phyloP scores from a whole-genome alignment of 2,113 vertebrate species.

The Aptenodytes forsteri region DNA sequence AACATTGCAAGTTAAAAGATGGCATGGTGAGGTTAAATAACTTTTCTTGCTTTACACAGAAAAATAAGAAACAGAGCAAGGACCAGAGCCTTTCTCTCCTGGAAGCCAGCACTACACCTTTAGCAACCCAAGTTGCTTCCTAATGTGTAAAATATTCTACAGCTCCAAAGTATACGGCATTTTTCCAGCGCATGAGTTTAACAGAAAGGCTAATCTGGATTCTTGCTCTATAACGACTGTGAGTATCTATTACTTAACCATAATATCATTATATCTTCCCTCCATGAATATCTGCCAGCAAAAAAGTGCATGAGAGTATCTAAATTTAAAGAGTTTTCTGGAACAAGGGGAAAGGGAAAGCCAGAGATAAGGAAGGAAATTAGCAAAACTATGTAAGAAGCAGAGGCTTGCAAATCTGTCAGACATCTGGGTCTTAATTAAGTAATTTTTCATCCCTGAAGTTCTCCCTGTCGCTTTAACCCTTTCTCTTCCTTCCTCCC shows the following conservation, averaged over 20 bases:
- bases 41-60: neutral
- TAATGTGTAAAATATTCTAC: neutral
- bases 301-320: neutral
- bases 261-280: neutral
- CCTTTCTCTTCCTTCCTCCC: neutral
- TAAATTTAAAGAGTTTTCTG: slow-evolving; percentile 23
- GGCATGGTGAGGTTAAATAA: neutral
- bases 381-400: slow-evolving; percentile 27
- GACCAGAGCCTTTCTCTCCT: neutral
- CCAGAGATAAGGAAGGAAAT: slow-evolving; percentile 49
- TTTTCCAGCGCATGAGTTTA: neutral
- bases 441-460: slow-evolving; percentile 32
- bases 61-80: neutral
- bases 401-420: slow-evolving; percentile 48
- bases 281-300: neutral
- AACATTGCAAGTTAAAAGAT: neutral
- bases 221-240: neutral
- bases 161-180: neutral
- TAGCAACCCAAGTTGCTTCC: neutral
- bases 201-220: neutral
- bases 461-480: neutral
- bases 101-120: neutral
- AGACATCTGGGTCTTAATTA: slow-evolving; percentile 49
- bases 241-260: neutral
- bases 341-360: slow-evolving; percentile 26